These are phyloP conservation scores for Caenorhabditis sp. DNA, from an alignment of 2,888 invertebrate species.

Conservation along the genomic window DNA sequence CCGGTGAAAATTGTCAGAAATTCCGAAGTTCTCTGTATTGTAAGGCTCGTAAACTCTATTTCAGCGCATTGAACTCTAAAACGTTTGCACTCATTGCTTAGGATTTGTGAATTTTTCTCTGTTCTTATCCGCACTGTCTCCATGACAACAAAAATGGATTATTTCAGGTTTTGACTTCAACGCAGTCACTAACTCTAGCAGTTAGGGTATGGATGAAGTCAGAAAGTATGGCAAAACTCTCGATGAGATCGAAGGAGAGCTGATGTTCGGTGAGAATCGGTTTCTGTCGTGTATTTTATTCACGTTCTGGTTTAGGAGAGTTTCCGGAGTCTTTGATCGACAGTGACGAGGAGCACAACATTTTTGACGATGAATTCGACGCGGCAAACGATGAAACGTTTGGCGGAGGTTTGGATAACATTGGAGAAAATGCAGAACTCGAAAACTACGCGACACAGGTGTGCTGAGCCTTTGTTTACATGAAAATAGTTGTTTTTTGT, in stretches of 20 bases:
- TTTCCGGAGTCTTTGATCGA: constrained; percentile 41
- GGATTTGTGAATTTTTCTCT: too few relatives aligned
- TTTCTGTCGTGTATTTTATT: background rate
- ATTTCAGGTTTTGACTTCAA: constrained; percentile 15
- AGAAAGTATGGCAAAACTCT: constrained; percentile 52
- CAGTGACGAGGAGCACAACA: constrained; percentile 53
- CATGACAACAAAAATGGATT: too few relatives aligned
- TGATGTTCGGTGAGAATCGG: constrained; percentile 49
- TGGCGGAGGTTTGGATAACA: constrained; percentile 63
- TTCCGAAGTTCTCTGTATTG: background rate
- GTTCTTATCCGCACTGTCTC: too few relatives aligned
- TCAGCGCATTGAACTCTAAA: too few relatives aligned
- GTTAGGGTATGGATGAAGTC: constrained; percentile 52
- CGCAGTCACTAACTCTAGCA: constrained; percentile 3
- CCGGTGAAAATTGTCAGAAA: background rate
- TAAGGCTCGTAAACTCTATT: background rate
- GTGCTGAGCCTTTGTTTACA: background rate
- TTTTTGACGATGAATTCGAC: constrained; percentile 66
- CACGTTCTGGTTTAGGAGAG: background rate
- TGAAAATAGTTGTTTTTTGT: constrained; percentile 29
- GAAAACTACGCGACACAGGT: constrained; percentile 72
- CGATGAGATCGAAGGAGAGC: constrained; percentile 54
- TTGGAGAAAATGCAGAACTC: constrained; percentile 61
- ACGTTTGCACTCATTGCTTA: too few relatives aligned
- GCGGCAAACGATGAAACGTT: constrained; percentile 78